These are phyloP conservation scores for Phyllostomus discolor DNA, from an alignment of 2,113 vertebrate species.

Conservation along the genomic window DNA sequence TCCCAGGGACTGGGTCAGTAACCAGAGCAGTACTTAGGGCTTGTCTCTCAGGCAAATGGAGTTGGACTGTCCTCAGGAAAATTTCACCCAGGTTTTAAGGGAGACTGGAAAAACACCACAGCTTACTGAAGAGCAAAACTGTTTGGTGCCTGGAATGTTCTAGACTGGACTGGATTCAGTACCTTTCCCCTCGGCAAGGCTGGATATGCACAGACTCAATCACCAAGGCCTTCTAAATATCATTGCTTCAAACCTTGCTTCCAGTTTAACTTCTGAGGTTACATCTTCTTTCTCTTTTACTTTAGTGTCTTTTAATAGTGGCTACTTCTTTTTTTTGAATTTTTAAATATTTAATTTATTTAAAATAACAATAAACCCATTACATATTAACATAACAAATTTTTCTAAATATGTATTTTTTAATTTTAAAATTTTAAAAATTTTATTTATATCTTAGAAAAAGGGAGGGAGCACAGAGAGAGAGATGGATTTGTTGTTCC, in stretches of 20 bases:
- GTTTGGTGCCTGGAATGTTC: not conserved
- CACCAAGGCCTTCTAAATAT: not conserved
- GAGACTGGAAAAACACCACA: not conserved
- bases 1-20: not conserved
- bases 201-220: not conserved
- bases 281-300: not conserved
- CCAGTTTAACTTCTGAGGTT: not conserved
- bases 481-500: no score
- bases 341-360: no score
- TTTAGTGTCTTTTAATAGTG: not conserved
- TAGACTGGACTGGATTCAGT: not conserved
- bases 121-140: not conserved
- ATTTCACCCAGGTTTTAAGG: not conserved
- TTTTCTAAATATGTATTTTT: no score
- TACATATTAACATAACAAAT: no score
- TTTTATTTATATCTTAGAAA: no score
- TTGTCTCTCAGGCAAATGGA: not conserved
- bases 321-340: not conserved
- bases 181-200: no score
- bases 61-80: not conserved
- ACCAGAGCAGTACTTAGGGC: not conserved
- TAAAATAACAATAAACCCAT: no score
- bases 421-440: no score
- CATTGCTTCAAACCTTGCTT: not conserved
- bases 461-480: no score